These are phyloP conservation scores for Epinephelus awoara DNA, from an alignment of 2,797 vertebrate genomes.

Conservation along the genomic window DNA sequence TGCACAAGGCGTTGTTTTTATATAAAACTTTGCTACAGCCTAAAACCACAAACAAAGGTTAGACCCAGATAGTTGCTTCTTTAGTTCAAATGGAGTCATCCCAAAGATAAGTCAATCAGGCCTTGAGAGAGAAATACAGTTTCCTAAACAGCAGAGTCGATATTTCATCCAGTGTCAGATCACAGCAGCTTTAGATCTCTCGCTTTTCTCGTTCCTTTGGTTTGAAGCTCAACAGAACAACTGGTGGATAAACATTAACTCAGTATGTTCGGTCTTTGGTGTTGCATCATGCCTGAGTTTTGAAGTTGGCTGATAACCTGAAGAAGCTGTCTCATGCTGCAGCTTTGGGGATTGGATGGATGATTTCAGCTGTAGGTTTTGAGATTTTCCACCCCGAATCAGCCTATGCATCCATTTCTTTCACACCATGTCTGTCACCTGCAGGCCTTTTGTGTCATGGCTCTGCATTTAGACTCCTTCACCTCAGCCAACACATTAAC, in stretches of 20 bases:
- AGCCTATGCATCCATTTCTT: neutral
- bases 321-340: neutral
- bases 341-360: neutral
- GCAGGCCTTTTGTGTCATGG: neutral
- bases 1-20: neutral
- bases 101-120: neutral
- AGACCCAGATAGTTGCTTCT: neutral
- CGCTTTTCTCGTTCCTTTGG: neutral
- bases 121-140: neutral
- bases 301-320: neutral
- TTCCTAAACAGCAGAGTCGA: constrained; percentile 1
- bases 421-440: constrained; percentile 10
- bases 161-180: neutral
- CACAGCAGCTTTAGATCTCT: constrained; percentile 11
- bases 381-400: constrained; percentile 6
- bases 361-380: neutral
- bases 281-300: neutral
- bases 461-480: neutral
- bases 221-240: constrained; percentile 22
- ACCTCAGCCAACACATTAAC: neutral
- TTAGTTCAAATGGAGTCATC: neutral
- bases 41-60: neutral
- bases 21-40: neutral
- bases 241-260: neutral
- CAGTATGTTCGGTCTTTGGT: neutral